Evolutionary conservation across 1,140 invertebrate species (phyloP), one percentile per base, ranked within the genome.

Genomic region (Orchestia grillus): DNA sequence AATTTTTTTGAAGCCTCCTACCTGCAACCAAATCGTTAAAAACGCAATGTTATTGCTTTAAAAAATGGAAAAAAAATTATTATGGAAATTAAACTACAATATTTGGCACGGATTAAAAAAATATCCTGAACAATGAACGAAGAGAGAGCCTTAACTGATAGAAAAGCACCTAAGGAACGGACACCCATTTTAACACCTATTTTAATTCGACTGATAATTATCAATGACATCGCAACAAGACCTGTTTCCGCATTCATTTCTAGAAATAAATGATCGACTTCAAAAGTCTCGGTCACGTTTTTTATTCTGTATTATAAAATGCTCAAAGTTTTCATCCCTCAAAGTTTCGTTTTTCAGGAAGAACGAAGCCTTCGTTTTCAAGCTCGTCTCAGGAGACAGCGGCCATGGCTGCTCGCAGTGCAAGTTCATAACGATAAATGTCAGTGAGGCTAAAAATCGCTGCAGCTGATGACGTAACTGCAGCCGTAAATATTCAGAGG

Each of bases 371-470:
- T 15, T 77, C 62, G 36, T 28, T 77, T 77, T 77, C 1, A 77
- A 77, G 62, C 36, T 77, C 1, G 62, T 77, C 62, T 77, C 62
- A 36, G 62, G 62, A 77, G 62, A 77, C 62, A 77, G 62, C 11
- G 62, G 11, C 28, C 1, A 36, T 36, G 36, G 62, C 62, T 36
- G 11, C 62, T 3, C 62, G 36, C 88, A 28, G 88, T 3, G 88
- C 6, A 41, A 41, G 88, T 36, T 90, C 88, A 90, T 90, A 90
- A 90, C 88, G 88, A 90, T 90, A 90, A 90, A 90, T 90, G 88
- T 90, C 88, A 90, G 88, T 44, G 88, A 90, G n/a, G 88, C 88
- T 42, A 90, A 44, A 90, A 90, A 90, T 90, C 88, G 28, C 62
- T 3, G 62, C 62, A 8, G 62, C 62, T 77, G 62, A 77, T 77